phyloP scores from a whole-genome alignment of 2,888 invertebrate genomes.

The Labia minor region DNA sequence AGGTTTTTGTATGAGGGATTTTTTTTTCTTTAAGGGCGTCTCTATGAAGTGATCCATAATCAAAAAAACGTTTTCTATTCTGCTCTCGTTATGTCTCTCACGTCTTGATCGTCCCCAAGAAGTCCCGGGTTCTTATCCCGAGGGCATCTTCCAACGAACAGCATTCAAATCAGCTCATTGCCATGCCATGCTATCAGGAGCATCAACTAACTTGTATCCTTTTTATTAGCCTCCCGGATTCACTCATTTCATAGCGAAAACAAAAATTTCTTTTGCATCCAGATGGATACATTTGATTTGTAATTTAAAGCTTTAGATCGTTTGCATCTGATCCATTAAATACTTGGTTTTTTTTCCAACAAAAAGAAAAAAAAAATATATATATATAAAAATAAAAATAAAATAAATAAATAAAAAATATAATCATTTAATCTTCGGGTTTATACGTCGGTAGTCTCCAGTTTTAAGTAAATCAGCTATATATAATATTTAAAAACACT shows the following conservation, averaged over 20 bases:
- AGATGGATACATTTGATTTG: neutral
- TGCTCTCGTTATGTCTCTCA: neutral
- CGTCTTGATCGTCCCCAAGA: neutral
- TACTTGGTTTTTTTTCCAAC: neutral
- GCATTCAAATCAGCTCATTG: conserved; percentile 13
- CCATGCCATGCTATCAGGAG: neutral
- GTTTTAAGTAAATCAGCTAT: too few relatives aligned
- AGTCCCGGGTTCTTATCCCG: conserved; percentile 7
- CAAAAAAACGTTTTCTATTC: neutral
- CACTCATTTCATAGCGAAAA: conserved; percentile 1
- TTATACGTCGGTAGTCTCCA: too few relatives aligned
- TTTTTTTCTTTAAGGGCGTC: too few relatives aligned
- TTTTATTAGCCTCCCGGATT: neutral
- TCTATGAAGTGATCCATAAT: too few relatives aligned
- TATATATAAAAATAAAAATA: too few relatives aligned
- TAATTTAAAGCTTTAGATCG: too few relatives aligned
- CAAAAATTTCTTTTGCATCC: neutral
- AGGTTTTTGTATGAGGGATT: too few relatives aligned
- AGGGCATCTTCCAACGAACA: conserved; percentile 3
- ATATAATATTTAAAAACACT: too few relatives aligned
- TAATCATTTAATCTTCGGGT: too few relatives aligned
- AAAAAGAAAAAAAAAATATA: too few relatives aligned
- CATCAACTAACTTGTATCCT: neutral
- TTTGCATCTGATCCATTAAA: neutral
- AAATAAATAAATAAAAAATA: too few relatives aligned